A percentile compares a stretch with the other conserved stretches of the same genome.
phyloP scores from a whole-genome alignment of 2,888 invertebrate species.

The Acanthosepion esculentum region DNA sequence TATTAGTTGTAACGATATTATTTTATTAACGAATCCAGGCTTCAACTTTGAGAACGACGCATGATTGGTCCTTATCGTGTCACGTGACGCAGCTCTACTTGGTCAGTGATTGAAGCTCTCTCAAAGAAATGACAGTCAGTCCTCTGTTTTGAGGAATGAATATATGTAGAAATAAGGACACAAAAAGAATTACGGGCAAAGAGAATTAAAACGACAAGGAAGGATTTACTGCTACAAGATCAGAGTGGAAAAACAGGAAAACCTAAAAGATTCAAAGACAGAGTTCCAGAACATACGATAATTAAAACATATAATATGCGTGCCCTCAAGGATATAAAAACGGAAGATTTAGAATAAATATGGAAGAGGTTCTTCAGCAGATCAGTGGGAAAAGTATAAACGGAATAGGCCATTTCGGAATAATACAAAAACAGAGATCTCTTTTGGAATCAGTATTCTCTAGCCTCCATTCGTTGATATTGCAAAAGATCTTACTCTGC shows the following conservation, averaged over 20 bases:
- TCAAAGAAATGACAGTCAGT: slow-evolving; percentile 7
- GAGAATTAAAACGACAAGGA: too few relatives aligned
- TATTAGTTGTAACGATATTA: not conserved
- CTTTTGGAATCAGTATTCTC: too few relatives aligned
- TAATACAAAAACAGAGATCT: too few relatives aligned
- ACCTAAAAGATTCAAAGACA: too few relatives aligned
- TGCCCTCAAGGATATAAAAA: not conserved
- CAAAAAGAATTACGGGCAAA: not conserved
- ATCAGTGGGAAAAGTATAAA: too few relatives aligned
- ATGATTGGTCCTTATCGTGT: slow-evolving; percentile 2
- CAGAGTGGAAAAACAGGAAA: too few relatives aligned
- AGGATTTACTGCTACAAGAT: too few relatives aligned
- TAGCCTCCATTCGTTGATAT: too few relatives aligned
- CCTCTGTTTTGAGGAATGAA: not conserved
- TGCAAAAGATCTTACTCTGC: too few relatives aligned
- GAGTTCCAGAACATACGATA: too few relatives aligned
- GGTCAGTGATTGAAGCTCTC: not conserved
- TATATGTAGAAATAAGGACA: not conserved
- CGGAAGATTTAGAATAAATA: not conserved
- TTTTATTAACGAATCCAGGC: not conserved
- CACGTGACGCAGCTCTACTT: slow-evolving; percentile 7
- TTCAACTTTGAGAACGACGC: not conserved
- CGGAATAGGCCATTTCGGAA: too few relatives aligned
- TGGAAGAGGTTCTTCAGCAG: not conserved
- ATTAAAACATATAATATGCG: not conserved